Conservation (phyloP, 2,797 vertebrate species). For the Alectoris magna region DNA sequence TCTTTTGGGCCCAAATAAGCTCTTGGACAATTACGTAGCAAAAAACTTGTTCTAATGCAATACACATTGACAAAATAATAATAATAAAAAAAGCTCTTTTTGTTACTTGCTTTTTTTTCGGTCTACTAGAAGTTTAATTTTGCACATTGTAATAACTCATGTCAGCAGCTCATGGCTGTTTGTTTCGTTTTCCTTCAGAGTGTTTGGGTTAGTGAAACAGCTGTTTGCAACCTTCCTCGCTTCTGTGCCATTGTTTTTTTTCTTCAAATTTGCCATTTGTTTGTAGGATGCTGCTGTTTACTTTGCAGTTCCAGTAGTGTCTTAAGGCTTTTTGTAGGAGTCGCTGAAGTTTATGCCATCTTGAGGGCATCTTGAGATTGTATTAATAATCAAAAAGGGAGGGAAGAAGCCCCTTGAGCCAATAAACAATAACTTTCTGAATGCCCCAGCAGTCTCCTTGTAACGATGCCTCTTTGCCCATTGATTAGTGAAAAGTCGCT, state of each 20-base stretch:
- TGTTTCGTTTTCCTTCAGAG: not conserved
- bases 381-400: not conserved
- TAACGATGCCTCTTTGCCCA: not conserved
- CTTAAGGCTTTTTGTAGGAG: not conserved
- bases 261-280: not conserved
- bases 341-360: accelerated
- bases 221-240: not conserved
- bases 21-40: not conserved
- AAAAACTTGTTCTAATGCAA: not conserved
- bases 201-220: not conserved
- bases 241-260: not conserved
- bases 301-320: not conserved
- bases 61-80: not conserved
- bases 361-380: not conserved
- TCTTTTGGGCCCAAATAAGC: not conserved
- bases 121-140: accelerated
- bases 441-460: not conserved
- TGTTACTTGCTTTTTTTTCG: not conserved
- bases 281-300: not conserved
- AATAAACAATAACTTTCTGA: not conserved
- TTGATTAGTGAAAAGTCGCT: not conserved
- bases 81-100: not conserved
- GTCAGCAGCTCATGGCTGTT: not conserved
- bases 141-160: not conserved
- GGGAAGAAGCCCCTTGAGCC: not conserved